Percentiles rank a stretch among this genome's conserved stretches.
Conservation (phyloP, 2,113 vertebrate species). For the Phaethon lepturus region DNA sequence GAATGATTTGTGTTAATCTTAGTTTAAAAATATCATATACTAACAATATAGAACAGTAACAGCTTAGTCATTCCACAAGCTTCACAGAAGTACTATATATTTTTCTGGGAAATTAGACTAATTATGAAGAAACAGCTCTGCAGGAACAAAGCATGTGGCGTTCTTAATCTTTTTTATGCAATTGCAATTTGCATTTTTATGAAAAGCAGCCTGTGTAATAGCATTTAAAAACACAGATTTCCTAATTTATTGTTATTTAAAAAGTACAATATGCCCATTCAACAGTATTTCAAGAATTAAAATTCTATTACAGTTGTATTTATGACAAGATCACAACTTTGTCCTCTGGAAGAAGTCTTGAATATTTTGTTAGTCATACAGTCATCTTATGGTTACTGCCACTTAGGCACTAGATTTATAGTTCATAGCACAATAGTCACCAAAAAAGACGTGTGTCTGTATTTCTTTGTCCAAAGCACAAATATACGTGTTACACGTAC, state of each 20-base stretch:
- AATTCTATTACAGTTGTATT: not conserved
- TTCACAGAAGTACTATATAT: not conserved
- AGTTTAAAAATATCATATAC: not conserved
- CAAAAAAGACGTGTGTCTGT: rapidly evolving
- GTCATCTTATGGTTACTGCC: not conserved
- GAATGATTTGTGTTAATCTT: not conserved
- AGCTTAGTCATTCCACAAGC: not conserved
- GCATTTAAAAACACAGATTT: not conserved
- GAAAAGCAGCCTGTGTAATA: not conserved
- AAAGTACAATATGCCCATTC: not conserved
- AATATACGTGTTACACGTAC: not conserved
- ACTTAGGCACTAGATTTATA: not conserved
- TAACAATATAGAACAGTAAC: not conserved
- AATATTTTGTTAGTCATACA: not conserved
- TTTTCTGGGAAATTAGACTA: conserved; percentile 15
- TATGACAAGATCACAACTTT: not conserved
- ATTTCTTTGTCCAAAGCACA: not conserved
- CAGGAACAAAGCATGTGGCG: not conserved
- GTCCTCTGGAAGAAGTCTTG: not conserved
- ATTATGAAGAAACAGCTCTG: conserved; percentile 5
- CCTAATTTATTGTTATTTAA: not conserved
- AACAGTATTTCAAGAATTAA: not conserved
- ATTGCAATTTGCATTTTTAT: not conserved
- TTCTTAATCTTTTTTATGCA: not conserved
- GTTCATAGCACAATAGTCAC: not conserved